These are phyloP conservation scores for Mayetiola destructor DNA, from an alignment of 2,888 invertebrate species.

Conservation along the genomic window DNA sequence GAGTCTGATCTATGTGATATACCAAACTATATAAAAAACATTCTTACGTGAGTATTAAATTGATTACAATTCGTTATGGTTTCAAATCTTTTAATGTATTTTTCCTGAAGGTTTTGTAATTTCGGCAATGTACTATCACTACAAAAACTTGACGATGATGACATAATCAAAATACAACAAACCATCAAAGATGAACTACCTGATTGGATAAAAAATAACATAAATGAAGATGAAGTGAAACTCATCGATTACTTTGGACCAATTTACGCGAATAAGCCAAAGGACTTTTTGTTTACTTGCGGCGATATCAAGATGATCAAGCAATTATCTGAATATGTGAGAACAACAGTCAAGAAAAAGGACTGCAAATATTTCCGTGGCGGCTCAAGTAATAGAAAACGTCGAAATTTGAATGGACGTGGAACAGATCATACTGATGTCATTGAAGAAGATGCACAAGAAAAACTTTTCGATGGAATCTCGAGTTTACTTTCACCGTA, in stretches of 20 bases:
- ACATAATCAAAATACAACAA: background rate
- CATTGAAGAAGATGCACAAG: background rate
- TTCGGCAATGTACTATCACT: background rate
- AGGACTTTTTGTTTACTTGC: background rate
- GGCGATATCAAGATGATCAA: background rate
- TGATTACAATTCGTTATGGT: background rate
- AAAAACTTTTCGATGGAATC: background rate
- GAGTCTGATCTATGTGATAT: background rate
- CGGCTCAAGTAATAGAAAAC: background rate
- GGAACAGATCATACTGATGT: background rate
- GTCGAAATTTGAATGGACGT: background rate
- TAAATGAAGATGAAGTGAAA: background rate
- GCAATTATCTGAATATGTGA: background rate
- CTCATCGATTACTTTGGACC: background rate
- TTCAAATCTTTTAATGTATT: background rate
- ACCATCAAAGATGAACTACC: background rate
- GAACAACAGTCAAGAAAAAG: background rate
- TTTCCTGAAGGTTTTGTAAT: background rate
- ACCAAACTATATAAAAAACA: background rate
- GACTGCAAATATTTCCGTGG: background rate
- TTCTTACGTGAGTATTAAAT: background rate
- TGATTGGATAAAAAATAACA: background rate
- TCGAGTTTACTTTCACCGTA: background rate
- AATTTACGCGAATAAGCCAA: background rate
- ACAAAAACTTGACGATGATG: background rate